These are phyloP conservation scores for Cyphomyrmex costatus DNA, from an alignment of 1,140 invertebrate genomes.

Conservation along the genomic window DNA sequence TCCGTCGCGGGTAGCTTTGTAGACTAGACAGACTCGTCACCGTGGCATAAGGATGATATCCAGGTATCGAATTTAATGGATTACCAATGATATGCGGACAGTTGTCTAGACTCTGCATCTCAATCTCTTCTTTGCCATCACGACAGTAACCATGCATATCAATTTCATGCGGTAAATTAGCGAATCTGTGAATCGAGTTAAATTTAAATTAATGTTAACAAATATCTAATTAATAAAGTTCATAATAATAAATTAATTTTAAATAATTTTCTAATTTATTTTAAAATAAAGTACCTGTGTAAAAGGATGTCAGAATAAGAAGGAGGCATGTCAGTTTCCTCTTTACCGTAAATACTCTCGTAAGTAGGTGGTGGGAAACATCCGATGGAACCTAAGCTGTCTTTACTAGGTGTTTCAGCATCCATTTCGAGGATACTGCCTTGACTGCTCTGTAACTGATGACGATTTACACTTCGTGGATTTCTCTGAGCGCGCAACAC, in stretches of 20 bases:
- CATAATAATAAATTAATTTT: too few relatives aligned
- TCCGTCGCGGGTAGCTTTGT: slow-evolving; percentile 78
- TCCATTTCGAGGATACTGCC: slow-evolving; percentile 84
- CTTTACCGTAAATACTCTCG: slow-evolving; percentile 85
- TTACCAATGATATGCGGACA: slow-evolving; percentile 80
- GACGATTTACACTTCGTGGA: slow-evolving; percentile 78
- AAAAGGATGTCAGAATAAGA: slow-evolving; percentile 85
- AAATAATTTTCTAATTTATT: not conserved
- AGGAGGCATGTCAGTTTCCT: slow-evolving; percentile 83
- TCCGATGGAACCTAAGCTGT: slow-evolving; percentile 82
- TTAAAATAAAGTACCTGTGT: slow-evolving; percentile 77
- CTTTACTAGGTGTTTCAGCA: slow-evolving; percentile 84
- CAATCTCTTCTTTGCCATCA: slow-evolving; percentile 81
- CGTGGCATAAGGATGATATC: slow-evolving; percentile 72
- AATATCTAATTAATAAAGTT: too few relatives aligned
- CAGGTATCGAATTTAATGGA: slow-evolving; percentile 72
- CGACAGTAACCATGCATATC: slow-evolving; percentile 77
- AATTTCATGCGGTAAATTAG: slow-evolving; percentile 82
- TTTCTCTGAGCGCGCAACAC: slow-evolving; percentile 85
- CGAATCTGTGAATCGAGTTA: slow-evolving; percentile 73
- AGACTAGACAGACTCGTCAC: slow-evolving; percentile 77
- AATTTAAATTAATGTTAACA: not conserved
- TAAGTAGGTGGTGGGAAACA: slow-evolving; percentile 85
- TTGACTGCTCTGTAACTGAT: slow-evolving; percentile 81
- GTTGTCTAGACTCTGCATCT: slow-evolving; percentile 80